These are phyloP conservation scores for Perca flavescens DNA, from an alignment of 2,113 vertebrate species.

Conservation along the genomic window DNA sequence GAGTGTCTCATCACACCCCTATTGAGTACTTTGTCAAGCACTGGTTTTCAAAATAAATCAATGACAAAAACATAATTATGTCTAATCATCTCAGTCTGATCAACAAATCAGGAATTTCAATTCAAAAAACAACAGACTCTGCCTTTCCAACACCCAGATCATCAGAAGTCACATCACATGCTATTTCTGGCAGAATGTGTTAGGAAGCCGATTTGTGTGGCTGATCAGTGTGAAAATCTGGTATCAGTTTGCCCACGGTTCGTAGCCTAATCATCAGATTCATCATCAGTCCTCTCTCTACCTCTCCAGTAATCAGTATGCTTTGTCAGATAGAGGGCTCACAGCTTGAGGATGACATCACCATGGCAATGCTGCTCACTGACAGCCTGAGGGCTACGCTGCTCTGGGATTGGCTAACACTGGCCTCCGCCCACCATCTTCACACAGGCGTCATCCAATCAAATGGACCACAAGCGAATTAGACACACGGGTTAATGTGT, in stretches of 20 bases:
- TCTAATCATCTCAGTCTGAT: not conserved
- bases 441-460: slow-evolving; percentile 34
- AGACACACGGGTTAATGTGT: slow-evolving; percentile 64
- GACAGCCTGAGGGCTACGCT: slow-evolving; percentile 39
- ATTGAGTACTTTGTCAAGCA: no score
- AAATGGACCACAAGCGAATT: slow-evolving; percentile 32
- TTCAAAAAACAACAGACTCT: not conserved
- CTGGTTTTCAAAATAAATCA: not conserved
- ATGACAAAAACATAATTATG: not conserved
- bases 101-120: not conserved
- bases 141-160: not conserved
- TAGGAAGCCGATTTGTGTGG: slow-evolving; percentile 13
- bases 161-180: slow-evolving; percentile 1
- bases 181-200: slow-evolving; percentile 2
- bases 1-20: no score
- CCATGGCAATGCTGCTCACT: slow-evolving; percentile 58
- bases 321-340: slow-evolving; percentile 58
- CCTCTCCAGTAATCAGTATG: slow-evolving; percentile 61
- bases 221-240: slow-evolving; percentile 15
- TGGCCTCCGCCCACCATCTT: slow-evolving; percentile 57
- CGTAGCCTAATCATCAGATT: slow-evolving; percentile 53
- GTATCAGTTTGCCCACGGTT: slow-evolving; percentile 33
- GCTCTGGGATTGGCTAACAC: slow-evolving; percentile 49
- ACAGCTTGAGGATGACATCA: slow-evolving; percentile 67
- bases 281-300: slow-evolving; percentile 45